phyloP scores from a whole-genome alignment of 2,797 vertebrate species.

The Xyrichtys novacula region DNA sequence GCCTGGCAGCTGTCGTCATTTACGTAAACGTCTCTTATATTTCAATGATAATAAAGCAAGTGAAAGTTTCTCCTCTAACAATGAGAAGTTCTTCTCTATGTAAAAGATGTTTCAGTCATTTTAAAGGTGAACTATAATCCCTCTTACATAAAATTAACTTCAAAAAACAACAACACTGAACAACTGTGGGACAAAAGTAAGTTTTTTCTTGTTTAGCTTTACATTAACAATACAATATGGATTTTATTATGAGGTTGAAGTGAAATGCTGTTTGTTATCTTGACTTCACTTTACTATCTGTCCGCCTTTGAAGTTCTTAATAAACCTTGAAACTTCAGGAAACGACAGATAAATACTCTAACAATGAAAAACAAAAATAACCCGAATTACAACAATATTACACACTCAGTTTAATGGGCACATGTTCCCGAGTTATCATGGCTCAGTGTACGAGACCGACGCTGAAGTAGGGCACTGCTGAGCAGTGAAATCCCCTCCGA shows the following conservation, averaged over 20 bases:
- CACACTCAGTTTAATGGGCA: slow-evolving; percentile 8
- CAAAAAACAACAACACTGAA: slow-evolving; percentile 6
- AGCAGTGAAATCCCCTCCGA: slow-evolving; percentile 68
- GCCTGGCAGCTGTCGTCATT: slow-evolving; percentile 46
- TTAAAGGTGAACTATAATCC: slow-evolving; percentile 1
- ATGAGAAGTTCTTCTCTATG: slow-evolving; percentile 1
- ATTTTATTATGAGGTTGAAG: neutral
- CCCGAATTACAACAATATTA: neutral
- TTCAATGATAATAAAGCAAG: slow-evolving; percentile 50
- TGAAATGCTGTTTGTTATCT: neutral
- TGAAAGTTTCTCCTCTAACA: slow-evolving; percentile 14
- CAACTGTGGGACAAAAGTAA: neutral
- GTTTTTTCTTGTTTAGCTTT: neutral
- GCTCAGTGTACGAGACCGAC: slow-evolving; percentile 39
- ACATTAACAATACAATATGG: neutral
- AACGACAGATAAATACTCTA: slow-evolving; percentile 4
- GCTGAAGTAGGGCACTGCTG: slow-evolving; percentile 60
- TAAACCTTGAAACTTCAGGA: slow-evolving; percentile 2
- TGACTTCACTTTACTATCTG: neutral
- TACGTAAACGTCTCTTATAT: slow-evolving; percentile 43
- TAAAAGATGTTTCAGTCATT: neutral
- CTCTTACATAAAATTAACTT: neutral
- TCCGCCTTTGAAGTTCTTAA: neutral
- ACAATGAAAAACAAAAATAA: neutral
- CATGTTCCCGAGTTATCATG: slow-evolving; percentile 31